phyloP scores from a whole-genome alignment of 1,140 invertebrate genomes.

The Drosophila nigrodunni region DNA sequence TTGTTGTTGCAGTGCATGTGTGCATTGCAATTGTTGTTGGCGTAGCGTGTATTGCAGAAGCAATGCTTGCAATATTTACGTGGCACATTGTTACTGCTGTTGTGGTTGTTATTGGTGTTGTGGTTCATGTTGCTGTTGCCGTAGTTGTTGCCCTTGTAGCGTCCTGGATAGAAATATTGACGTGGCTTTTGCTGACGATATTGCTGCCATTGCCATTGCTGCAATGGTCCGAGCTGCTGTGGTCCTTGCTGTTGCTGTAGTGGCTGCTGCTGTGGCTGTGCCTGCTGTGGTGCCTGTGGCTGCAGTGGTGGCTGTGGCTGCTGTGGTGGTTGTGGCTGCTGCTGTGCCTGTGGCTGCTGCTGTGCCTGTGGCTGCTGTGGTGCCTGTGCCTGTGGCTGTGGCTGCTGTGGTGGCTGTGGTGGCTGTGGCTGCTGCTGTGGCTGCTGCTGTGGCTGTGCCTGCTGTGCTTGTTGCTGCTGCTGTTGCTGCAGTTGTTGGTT shows the following conservation, averaged over 20 bases:
- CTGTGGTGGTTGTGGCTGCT: slow-evolving; percentile 9
- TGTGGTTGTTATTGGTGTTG: background rate
- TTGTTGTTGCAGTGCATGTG: background rate
- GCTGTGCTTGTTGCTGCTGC: background rate
- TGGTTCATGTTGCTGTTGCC: background rate
- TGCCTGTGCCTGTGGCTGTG: background rate
- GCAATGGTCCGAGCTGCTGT: slow-evolving; percentile 3
- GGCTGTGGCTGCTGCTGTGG: background rate
- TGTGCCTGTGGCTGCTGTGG: background rate
- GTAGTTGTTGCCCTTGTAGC: slow-evolving; percentile 16
- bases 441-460: background rate
- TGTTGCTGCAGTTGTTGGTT: slow-evolving; percentile 19
- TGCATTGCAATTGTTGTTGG: background rate
- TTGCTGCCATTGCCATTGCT: slow-evolving; percentile 21
- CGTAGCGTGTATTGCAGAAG: slow-evolving; percentile 2
- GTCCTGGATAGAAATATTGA: slow-evolving; percentile 5
- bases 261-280: too few relatives aligned
- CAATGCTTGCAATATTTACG: slow-evolving; percentile 28
- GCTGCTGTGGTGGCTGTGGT: too few relatives aligned
- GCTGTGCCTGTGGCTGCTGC: background rate
- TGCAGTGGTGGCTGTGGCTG: background rate
- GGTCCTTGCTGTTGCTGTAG: slow-evolving; percentile 8
- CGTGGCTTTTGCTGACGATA: slow-evolving; percentile 1
- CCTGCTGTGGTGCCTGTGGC: too few relatives aligned
- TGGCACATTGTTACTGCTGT: background rate